phyloP scores from a whole-genome alignment of 2,888 invertebrate genomes.

The Agapostemon virescens region DNA sequence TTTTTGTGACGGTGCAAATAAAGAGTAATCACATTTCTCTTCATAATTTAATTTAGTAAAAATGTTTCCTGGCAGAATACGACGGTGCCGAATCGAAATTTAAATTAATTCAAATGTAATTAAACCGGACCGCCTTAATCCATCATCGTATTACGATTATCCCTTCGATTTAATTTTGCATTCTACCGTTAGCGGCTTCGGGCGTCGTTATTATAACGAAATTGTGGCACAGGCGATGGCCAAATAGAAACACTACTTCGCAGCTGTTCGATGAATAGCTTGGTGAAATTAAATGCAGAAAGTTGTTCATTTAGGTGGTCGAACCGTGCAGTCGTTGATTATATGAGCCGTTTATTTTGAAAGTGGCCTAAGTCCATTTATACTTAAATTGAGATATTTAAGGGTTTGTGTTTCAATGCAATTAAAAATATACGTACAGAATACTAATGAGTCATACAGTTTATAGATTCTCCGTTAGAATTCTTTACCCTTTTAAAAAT shows the following conservation, averaged over 20 bases:
- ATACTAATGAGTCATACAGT: too few relatives aligned
- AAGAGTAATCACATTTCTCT: not conserved
- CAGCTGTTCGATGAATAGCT: not conserved
- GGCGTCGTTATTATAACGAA: not conserved
- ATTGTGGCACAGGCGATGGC: not conserved
- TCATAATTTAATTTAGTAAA: not conserved
- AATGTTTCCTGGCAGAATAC: not conserved
- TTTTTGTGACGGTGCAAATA: not conserved
- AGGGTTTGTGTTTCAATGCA: too few relatives aligned
- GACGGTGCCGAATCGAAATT: not conserved
- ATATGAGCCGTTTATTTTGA: too few relatives aligned
- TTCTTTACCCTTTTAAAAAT: too few relatives aligned
- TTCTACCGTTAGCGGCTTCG: not conserved
- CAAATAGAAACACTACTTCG: not conserved
- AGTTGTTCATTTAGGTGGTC: not conserved
- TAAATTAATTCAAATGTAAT: conserved; percentile 1
- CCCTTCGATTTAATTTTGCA: not conserved
- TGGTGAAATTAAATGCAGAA: not conserved
- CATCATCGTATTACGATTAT: not conserved
- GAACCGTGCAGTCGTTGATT: not conserved
- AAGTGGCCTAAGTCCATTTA: too few relatives aligned
- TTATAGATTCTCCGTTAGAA: too few relatives aligned
- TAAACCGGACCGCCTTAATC: not conserved
- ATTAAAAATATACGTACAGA: too few relatives aligned
- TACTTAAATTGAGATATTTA: too few relatives aligned